Conservation (phyloP, 2,888 invertebrate genomes). For the Hemicrepidius hirtus region DNA sequence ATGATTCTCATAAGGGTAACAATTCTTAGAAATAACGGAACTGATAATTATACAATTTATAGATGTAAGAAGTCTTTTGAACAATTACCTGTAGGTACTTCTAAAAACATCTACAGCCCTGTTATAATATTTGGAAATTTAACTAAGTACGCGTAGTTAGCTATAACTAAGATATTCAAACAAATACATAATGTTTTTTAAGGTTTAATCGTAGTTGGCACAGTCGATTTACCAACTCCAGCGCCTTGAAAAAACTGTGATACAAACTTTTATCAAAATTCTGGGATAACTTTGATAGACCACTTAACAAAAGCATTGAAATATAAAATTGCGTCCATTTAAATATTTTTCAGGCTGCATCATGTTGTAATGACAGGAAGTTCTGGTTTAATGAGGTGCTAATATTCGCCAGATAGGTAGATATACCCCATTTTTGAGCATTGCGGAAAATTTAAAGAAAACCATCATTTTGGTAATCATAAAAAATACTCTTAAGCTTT, state of each 20-base stretch:
- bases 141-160: background rate
- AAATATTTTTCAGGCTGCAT: background rate
- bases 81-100: background rate
- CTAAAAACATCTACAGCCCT: conserved; percentile 11
- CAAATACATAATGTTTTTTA: background rate
- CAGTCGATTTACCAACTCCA: conserved; percentile 6
- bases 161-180: background rate
- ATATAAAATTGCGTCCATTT: conserved; percentile 18
- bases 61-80: background rate
- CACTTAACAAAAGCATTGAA: conserved; percentile 1
- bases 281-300: background rate
- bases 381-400: no score
- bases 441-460: no score
- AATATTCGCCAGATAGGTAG: no score
- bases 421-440: no score
- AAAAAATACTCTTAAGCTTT: no score
- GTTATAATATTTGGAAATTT: background rate
- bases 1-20: background rate
- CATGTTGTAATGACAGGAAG: background rate
- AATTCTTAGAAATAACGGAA: conserved; percentile 10
- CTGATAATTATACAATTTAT: conserved; percentile 1
- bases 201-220: background rate
- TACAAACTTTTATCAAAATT: conserved; percentile 17
- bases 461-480: no score
- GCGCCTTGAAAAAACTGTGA: conserved; percentile 32